Percentiles rank a stretch among this genome's conserved stretches.
These are phyloP conservation scores for Phortica okadai DNA, from an alignment of 2,888 invertebrate genomes.

Conservation along the genomic window DNA sequence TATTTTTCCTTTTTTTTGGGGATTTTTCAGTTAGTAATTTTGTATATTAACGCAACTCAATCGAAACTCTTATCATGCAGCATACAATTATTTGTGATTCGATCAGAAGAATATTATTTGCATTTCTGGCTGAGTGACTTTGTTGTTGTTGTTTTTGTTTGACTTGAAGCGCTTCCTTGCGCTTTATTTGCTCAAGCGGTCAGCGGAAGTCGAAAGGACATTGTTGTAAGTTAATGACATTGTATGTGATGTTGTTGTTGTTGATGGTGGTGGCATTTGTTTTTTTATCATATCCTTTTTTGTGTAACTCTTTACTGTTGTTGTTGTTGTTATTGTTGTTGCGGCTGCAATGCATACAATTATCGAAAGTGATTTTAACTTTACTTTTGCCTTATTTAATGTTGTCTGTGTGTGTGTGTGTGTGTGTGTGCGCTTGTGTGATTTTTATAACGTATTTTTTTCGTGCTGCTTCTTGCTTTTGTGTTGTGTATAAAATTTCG, in stretches of 20 bases:
- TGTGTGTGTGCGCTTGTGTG: not conserved
- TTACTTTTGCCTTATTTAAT: slow-evolving; percentile 41
- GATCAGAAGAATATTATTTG: slow-evolving; percentile 44
- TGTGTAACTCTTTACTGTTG: slow-evolving; percentile 31
- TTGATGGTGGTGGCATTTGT: slow-evolving; percentile 11
- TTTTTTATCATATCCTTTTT: slow-evolving; percentile 28
- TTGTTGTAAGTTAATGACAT: slow-evolving; percentile 17
- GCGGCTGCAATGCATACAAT: slow-evolving; percentile 43
- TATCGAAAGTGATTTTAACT: slow-evolving; percentile 58
- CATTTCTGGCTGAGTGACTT: slow-evolving; percentile 52
- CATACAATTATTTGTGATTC: no score
- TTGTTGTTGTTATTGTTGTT: slow-evolving; percentile 16
- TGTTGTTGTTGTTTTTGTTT: not conserved
- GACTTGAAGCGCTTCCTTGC: slow-evolving; percentile 6
- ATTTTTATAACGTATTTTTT: not conserved
- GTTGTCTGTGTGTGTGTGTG: not conserved
- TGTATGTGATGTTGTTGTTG: not conserved
- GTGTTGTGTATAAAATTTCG: not conserved
- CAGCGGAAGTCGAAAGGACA: slow-evolving; percentile 35
- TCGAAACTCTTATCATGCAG: no score
- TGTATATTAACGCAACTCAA: no score
- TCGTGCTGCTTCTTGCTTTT: not conserved
- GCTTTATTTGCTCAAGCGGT: slow-evolving; percentile 23
- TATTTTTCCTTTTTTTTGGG: no score
- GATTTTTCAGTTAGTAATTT: no score